Percentiles rank a stretch among this genome's conserved stretches.
Evolutionary conservation across 2,797 vertebrate species (phyloP).

Genomic region (Periophthalmus magnuspinnatus): DNA sequence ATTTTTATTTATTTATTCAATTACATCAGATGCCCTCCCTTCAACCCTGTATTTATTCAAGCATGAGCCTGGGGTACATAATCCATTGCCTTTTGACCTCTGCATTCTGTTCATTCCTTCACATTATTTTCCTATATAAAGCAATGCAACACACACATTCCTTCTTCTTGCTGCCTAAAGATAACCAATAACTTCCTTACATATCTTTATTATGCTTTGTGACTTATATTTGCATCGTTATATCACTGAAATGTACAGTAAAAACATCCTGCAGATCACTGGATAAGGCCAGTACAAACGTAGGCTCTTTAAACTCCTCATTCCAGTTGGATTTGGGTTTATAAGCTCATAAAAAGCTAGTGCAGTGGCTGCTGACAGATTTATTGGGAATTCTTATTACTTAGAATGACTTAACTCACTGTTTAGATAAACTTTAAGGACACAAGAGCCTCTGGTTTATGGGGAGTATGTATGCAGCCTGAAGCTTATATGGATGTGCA

Average conservation of each 20-base stretch:
- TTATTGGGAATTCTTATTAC: constrained; percentile 1
- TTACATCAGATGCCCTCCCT: neutral
- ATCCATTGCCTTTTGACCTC: neutral
- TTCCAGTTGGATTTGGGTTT: constrained; percentile 4
- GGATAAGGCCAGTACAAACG: neutral
- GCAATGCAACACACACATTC: neutral
- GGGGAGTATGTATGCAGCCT: neutral
- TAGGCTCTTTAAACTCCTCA: neutral
- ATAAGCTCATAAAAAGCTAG: neutral
- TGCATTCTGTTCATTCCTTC: neutral
- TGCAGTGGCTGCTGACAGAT: constrained; percentile 4
- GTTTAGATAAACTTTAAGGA: constrained; percentile 20
- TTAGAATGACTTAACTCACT: constrained; percentile 5
- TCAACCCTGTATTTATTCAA: neutral
- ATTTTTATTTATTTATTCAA: neutral
- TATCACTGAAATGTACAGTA: neutral
- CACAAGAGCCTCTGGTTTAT: neutral
- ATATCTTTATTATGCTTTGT: neutral
- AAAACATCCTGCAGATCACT: constrained; percentile 6
- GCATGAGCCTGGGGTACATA: neutral
- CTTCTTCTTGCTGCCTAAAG: neutral
- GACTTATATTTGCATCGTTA: neutral
- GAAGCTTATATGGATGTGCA: neutral
- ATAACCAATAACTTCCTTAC: neutral
- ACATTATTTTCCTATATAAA: neutral